phyloP scores from a whole-genome alignment of 2,113 vertebrate species.

The Calcarius ornatus region DNA sequence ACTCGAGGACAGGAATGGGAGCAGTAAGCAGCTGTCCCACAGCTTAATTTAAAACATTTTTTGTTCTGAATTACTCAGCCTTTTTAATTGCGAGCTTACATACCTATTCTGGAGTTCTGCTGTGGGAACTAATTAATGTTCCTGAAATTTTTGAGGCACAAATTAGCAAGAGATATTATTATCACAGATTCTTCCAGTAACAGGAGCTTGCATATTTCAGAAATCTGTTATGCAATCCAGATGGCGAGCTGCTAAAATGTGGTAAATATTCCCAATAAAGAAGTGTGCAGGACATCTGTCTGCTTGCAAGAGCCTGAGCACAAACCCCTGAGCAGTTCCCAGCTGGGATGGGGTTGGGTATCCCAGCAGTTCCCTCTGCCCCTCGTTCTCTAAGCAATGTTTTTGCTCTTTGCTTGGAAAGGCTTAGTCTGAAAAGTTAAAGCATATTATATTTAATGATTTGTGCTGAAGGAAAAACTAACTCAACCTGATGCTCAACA shows the following conservation, averaged over 20 bases:
- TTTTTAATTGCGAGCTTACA: neutral
- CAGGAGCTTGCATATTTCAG: neutral
- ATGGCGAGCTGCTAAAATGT: neutral
- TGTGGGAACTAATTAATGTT: conserved; percentile 3
- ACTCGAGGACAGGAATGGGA: neutral
- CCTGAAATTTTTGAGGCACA: neutral
- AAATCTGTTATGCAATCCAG: neutral
- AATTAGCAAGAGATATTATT: conserved; percentile 1
- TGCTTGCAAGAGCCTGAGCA: neutral
- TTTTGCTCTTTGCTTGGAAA: neutral
- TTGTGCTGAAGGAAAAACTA: conserved; percentile 58
- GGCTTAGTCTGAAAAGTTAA: conserved; percentile 21
- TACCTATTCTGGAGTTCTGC: neutral
- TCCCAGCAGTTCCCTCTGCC: neutral
- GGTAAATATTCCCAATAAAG: neutral
- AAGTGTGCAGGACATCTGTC: conserved; percentile 20
- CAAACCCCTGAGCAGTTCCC: neutral
- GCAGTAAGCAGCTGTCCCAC: neutral
- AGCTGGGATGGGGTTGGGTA: neutral
- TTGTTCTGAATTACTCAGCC: neutral
- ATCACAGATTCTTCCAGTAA: conserved; percentile 9
- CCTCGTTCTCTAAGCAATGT: neutral
- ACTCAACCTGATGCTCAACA: conserved; percentile 60
- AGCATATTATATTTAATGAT: conserved; percentile 4
- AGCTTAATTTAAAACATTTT: conserved; percentile 12